Percentiles rank a stretch among this genome's conserved stretches.
These are phyloP conservation scores for Labeo calbasu DNA, from an alignment of 2,797 vertebrate genomes.

Conservation along the genomic window DNA sequence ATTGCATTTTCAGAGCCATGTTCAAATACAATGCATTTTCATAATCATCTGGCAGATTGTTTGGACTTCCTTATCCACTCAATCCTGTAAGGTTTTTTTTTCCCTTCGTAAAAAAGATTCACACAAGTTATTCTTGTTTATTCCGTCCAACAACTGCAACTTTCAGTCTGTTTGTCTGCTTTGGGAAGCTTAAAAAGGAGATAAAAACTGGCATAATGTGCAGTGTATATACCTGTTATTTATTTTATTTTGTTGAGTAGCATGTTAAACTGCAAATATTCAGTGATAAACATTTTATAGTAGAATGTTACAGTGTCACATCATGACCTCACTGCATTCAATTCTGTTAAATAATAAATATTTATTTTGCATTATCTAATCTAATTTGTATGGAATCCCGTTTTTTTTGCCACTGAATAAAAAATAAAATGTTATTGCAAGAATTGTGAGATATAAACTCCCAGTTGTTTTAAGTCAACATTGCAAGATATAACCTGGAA, in stretches of 20 bases:
- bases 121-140: neutral
- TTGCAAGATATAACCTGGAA: too few relatives aligned
- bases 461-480: too few relatives aligned
- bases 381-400: too few relatives aligned
- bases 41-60: slow-evolving; percentile 6
- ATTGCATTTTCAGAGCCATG: neutral
- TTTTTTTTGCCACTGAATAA: too few relatives aligned
- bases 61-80: neutral
- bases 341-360: neutral
- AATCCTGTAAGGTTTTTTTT: neutral
- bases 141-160: neutral
- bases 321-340: neutral
- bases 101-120: neutral
- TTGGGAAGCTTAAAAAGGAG: neutral
- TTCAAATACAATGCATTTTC: slow-evolving; percentile 11
- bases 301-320: neutral
- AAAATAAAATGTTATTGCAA: too few relatives aligned
- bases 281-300: neutral
- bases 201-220: neutral
- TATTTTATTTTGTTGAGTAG: neutral
- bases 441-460: too few relatives aligned
- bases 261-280: neutral
- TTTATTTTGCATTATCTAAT: neutral
- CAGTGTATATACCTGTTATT: neutral
- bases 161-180: neutral